Evolutionary conservation across 2,888 invertebrate species (phyloP).

Genomic region (Epirrhoe alternata): DNA sequence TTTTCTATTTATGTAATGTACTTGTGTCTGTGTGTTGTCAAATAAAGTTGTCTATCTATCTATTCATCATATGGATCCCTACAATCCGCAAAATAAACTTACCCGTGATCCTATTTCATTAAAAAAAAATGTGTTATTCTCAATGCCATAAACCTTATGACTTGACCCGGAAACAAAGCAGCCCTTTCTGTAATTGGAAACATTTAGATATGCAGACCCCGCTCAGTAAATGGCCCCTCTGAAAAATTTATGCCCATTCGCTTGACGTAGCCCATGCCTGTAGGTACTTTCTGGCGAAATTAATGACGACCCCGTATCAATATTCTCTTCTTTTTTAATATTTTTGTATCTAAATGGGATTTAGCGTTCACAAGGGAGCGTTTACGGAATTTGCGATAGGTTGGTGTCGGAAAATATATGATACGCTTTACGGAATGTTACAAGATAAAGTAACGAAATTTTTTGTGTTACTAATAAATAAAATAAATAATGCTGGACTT

Average conservation of each 20-base stretch:
- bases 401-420: constrained; percentile 27
- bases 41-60: no score
- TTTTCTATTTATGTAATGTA: no score
- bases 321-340: constrained; percentile 32
- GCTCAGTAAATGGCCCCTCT: constrained; percentile 63
- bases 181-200: constrained; percentile 70
- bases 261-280: constrained; percentile 59
- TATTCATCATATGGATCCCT: no score
- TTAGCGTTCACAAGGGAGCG: constrained; percentile 31
- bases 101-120: no score
- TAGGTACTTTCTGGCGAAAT: constrained; percentile 35
- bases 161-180: constrained; percentile 49
- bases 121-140: no score
- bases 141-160: constrained; percentile 31
- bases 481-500: no score
- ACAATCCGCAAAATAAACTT: no score
- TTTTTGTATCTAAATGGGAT: constrained; percentile 32
- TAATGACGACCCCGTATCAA: constrained; percentile 39
- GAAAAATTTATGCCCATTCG: constrained; percentile 70
- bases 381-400: constrained; percentile 27
- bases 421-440: constrained; percentile 24
- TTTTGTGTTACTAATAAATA: neutral
- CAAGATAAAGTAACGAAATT: constrained; percentile 14
- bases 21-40: no score
- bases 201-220: constrained; percentile 75